These are phyloP conservation scores for Strigamia transsilvanica DNA, from an alignment of 2,888 invertebrate species.

Conservation along the genomic window DNA sequence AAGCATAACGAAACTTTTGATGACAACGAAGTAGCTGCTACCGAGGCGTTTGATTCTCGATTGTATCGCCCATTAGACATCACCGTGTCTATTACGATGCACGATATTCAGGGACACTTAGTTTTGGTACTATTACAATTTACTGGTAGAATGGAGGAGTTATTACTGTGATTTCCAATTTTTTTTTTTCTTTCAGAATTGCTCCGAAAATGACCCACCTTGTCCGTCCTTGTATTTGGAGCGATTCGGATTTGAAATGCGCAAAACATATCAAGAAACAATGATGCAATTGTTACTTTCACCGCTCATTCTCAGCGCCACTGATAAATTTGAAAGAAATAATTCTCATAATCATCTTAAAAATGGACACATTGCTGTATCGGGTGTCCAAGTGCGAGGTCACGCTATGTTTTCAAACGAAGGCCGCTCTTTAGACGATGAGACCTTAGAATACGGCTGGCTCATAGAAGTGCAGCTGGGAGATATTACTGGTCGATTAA, in stretches of 20 bases:
- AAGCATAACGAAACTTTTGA: constrained; percentile 55
- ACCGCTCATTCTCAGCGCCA: constrained; percentile 77
- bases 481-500: constrained; percentile 78
- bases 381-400: constrained; percentile 80
- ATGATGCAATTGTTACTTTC: constrained; percentile 83
- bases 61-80: constrained; percentile 90
- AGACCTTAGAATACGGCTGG: constrained; percentile 98
- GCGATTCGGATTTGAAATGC: constrained; percentile 96
- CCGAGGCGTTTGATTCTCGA: constrained; percentile 77
- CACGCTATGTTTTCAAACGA: constrained; percentile 97
- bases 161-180: neutral
- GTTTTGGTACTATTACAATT: constrained; percentile 71
- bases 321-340: constrained; percentile 61
- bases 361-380: constrained; percentile 85
- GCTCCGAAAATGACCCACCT: constrained; percentile 86
- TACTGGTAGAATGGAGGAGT: neutral
- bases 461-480: constrained; percentile 93
- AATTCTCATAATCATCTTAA: constrained; percentile 72
- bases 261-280: constrained; percentile 90
- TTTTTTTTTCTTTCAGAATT: constrained; percentile 73
- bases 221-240: constrained; percentile 90
- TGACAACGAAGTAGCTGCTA: constrained; percentile 55
- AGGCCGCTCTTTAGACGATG: constrained; percentile 87
- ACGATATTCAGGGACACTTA: constrained; percentile 94
- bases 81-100: constrained; percentile 89